Evolutionary conservation across 2,113 vertebrate species (phyloP).

Genomic region (Notarius lentiginosus): DNA sequence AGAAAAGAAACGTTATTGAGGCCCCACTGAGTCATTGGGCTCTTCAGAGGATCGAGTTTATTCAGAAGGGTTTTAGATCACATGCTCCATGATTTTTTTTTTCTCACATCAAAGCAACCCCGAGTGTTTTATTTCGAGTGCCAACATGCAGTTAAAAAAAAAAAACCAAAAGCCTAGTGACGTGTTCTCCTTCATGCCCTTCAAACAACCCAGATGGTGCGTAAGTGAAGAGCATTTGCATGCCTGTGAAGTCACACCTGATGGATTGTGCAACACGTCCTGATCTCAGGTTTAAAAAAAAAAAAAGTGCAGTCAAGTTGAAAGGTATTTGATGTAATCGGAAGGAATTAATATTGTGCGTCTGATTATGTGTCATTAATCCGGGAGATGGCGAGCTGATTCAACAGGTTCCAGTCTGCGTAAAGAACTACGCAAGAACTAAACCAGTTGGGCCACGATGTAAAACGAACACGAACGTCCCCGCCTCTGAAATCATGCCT

Average conservation of each 20-base stretch:
- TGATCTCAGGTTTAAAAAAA: not conserved
- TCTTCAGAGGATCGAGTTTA: too few relatives aligned
- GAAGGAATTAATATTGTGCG: not conserved
- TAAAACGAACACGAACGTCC: not conserved
- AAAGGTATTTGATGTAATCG: not conserved
- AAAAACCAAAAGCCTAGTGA: too few relatives aligned
- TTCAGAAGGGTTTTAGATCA: not conserved
- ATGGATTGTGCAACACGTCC: not conserved
- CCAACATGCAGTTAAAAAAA: too few relatives aligned
- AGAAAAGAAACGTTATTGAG: too few relatives aligned
- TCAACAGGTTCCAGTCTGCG: constrained; percentile 23
- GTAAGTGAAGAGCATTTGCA: not conserved
- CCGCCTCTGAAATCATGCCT: not conserved
- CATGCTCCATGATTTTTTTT: not conserved
- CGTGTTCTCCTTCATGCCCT: too few relatives aligned
- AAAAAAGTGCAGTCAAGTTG: not conserved
- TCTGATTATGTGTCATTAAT: not conserved
- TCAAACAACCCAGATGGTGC: not conserved
- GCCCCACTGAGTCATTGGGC: too few relatives aligned
- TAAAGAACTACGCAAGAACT: constrained; percentile 8
- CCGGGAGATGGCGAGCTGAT: not conserved
- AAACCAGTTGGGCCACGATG: constrained; percentile 19
- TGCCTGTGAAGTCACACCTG: not conserved
- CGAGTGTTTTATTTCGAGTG: not conserved
- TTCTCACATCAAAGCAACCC: not conserved